These are phyloP conservation scores for Chaetops frenatus DNA, from an alignment of 2,113 vertebrate species.

Conservation along the genomic window DNA sequence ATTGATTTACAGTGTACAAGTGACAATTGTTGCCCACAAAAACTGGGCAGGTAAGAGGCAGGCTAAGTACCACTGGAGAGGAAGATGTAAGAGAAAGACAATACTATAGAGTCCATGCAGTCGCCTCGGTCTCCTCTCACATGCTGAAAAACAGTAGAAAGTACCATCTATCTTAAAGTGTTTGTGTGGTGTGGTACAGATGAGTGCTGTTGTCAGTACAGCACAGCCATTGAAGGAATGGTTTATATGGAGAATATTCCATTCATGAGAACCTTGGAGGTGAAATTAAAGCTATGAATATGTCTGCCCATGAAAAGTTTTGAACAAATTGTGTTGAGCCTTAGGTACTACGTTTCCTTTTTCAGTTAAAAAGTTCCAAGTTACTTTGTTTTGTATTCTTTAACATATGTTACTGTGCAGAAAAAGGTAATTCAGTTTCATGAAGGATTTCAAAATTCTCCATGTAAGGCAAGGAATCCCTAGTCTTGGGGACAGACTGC, in stretches of 20 bases:
- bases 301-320: neutral
- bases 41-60: neutral
- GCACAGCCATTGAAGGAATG: neutral
- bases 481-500: neutral
- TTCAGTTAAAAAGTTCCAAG: neutral
- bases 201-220: neutral
- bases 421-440: conserved; percentile 31
- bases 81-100: neutral
- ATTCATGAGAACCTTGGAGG: neutral
- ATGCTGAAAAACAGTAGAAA: neutral
- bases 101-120: neutral
- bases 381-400: neutral
- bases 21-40: neutral
- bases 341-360: neutral
- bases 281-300: neutral
- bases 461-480: neutral
- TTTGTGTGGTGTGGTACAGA: neutral
- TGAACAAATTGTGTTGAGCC: neutral
- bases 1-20: neutral
- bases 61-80: neutral
- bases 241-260: neutral
- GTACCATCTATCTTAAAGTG: neutral
- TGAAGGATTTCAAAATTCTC: conserved; percentile 20
- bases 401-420: neutral
- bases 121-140: neutral